Evolutionary conservation across 2,113 vertebrate genomes (phyloP), one percentile per base, ranked within the genome.

Genomic region (Megaleporinus macrocephalus): DNA sequence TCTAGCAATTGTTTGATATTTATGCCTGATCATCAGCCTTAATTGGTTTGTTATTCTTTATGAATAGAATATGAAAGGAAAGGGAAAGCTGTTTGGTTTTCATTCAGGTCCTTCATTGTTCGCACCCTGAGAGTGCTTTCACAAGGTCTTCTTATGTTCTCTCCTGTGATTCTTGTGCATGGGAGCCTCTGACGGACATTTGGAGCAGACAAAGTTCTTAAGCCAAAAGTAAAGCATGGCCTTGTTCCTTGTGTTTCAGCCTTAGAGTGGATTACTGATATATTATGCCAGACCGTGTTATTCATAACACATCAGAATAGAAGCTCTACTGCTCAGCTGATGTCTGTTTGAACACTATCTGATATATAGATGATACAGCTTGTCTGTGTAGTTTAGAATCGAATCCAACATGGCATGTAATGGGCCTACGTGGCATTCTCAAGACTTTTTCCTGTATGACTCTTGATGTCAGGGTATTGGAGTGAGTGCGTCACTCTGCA

Each of bases 11-110:
- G 92, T 92, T 93, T 92, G 89, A 93, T 93, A 94, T 95, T 94
- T 92, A 94, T 91, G 94, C 94, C 93, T 92, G 93, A 94, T 95
- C 93, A 94, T 94, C 93, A 89, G 90, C 90, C 87, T 89, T 95
- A 95, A 93, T 92, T 86, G 90, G 86, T 89, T 90, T 92, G 91
- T 91, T 93, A 87, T 92, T 93, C 87, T 90, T 89, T 87, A 83
- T 86, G 83, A 90, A 70, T 70, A 72, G 87, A 86, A 83, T 87
- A 87, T 87, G 88, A 91, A 94, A 85, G 88, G 82, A 89, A 87
- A 81, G 76, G 73, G 53, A 91, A 12, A 88, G 53, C 91, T 94
- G 92, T 94, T 94, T 93, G 78, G 93, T 89, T 95, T 96, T 95
- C 93, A 92, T 94, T 94, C 88, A 88, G 88, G 90, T 83, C 76